A percentile compares a stretch with the other conserved stretches of the same genome.
Conservation (phyloP, 2,888 invertebrate genomes). For the Eupithecia insigniata region DNA sequence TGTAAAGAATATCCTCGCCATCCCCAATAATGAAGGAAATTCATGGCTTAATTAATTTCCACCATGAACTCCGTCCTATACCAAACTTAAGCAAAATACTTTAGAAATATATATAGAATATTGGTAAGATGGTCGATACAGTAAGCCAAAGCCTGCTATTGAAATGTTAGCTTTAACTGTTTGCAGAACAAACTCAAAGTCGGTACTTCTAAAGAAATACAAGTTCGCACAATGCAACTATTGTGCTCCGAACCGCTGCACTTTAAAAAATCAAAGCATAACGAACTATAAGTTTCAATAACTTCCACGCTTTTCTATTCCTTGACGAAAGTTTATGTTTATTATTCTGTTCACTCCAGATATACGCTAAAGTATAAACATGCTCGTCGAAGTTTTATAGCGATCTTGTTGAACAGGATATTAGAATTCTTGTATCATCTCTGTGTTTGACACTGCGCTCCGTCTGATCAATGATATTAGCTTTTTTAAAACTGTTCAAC, state of each 20-base stretch:
- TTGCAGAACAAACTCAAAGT: conserved; percentile 10
- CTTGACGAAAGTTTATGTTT: conserved; percentile 24
- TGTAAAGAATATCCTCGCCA: background rate
- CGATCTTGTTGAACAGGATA: conserved; percentile 57
- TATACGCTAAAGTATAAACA: conserved; percentile 39
- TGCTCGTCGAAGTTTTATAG: conserved; percentile 45
- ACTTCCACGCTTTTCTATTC: conserved; percentile 9
- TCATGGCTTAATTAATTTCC: background rate
- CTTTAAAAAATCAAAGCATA: conserved; percentile 22
- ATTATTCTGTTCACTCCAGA: conserved; percentile 20
- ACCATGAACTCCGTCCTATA: background rate
- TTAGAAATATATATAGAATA: background rate
- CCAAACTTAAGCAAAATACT: background rate
- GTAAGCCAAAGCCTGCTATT: conserved; percentile 1
- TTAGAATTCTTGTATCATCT: conserved; percentile 54
- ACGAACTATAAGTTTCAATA: conserved; percentile 18
- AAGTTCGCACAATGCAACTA: conserved; percentile 8
- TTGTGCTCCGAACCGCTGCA: conserved; percentile 3
- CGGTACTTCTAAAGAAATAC: conserved; percentile 9
- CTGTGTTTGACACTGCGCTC: conserved; percentile 42
- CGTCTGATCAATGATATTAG: conserved; percentile 7
- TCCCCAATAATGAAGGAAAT: background rate
- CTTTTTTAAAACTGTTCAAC: background rate
- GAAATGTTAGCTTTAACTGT: conserved; percentile 8
- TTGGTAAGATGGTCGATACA: background rate